These are phyloP conservation scores for Vanacampus margaritifer DNA, from an alignment of 2,113 vertebrate species.

Conservation along the genomic window DNA sequence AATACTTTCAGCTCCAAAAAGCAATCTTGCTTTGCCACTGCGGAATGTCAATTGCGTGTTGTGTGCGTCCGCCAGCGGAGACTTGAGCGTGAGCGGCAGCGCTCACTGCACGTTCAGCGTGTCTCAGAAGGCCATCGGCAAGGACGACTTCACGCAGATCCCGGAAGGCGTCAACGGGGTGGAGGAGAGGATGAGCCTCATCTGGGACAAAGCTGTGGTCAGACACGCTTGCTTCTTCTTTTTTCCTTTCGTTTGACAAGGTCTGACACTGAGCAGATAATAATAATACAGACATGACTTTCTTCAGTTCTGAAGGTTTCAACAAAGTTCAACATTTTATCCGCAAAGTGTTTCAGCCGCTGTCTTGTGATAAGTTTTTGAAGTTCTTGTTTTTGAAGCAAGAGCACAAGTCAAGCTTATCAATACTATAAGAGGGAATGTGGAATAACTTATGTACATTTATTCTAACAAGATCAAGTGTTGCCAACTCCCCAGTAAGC, in stretches of 20 bases:
- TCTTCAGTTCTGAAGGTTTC: too few relatives aligned
- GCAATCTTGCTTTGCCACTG: not conserved
- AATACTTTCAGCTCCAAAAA: slow-evolving; percentile 1
- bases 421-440: too few relatives aligned
- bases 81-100: slow-evolving; percentile 90
- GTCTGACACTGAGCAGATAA: too few relatives aligned
- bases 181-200: slow-evolving; percentile 92
- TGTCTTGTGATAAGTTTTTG: too few relatives aligned
- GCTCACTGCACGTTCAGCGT: slow-evolving; percentile 97
- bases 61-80: slow-evolving; percentile 74
- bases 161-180: slow-evolving; percentile 94
- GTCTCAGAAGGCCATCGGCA: slow-evolving; percentile 96
- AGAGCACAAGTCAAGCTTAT: too few relatives aligned
- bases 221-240: slow-evolving; percentile 41
- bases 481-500: too few relatives aligned
- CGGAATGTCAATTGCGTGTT: slow-evolving; percentile 5
- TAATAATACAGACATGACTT: too few relatives aligned
- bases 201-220: slow-evolving; percentile 99
- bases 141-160: slow-evolving; percentile 96
- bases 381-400: too few relatives aligned
- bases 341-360: too few relatives aligned
- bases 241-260: not conserved
- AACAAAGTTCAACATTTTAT: too few relatives aligned
- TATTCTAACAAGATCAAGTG: too few relatives aligned
- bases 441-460: too few relatives aligned